A percentile compares a stretch with the other conserved stretches of the same genome.
Conservation (phyloP, 2,888 invertebrate species). For the Proisotoma minuta region DNA sequence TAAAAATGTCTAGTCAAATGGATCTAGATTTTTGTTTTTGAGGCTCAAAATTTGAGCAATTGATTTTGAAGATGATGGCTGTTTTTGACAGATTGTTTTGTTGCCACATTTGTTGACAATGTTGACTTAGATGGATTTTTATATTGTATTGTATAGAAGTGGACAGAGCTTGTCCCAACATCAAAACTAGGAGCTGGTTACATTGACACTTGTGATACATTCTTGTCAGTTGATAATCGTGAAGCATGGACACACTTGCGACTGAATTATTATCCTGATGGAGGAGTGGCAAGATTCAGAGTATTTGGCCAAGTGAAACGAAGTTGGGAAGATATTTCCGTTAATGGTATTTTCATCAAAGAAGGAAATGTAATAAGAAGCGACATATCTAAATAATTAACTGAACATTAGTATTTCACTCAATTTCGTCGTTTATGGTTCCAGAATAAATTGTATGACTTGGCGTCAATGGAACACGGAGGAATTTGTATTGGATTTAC, state of each 20-base stretch:
- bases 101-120: background rate
- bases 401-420: background rate
- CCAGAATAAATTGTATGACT: slow-evolving; percentile 51
- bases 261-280: slow-evolving; percentile 62
- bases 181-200: slow-evolving; percentile 58
- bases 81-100: background rate
- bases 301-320: slow-evolving; percentile 58
- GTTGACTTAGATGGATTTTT: no score
- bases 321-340: slow-evolving; percentile 28
- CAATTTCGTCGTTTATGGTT: background rate
- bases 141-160: no score
- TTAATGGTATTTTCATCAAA: background rate
- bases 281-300: slow-evolving; percentile 60
- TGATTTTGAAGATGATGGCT: background rate
- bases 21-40: no score
- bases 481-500: slow-evolving; percentile 58
- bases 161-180: slow-evolving; percentile 59
- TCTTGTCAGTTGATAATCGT: slow-evolving; percentile 56
- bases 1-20: no score
- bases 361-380: background rate
- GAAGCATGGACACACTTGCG: slow-evolving; percentile 59
- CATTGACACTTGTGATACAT: slow-evolving; percentile 59
- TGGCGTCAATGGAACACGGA: slow-evolving; percentile 57
- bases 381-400: background rate
- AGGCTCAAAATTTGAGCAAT: background rate